Conservation (phyloP, 37 sponge, comb jelly and placozoan species). For the Eunapius fragilis region DNA sequence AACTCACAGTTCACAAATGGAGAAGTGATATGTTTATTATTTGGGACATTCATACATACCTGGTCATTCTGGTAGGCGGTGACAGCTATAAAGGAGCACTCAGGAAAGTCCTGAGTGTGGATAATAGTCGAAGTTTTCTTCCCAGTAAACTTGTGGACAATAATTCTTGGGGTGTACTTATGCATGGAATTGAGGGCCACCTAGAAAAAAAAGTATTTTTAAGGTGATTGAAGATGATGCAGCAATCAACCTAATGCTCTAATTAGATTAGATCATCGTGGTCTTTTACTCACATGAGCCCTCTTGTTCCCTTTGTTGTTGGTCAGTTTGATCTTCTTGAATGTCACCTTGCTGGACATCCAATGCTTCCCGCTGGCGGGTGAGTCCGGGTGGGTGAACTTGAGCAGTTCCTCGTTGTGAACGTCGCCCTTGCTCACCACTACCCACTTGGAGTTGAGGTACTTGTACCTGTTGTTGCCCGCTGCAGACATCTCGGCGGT, state of each 20-base stretch:
- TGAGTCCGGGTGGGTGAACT: constrained; percentile 67
- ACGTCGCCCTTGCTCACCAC: constrained; percentile 73
- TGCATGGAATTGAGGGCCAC: constrained; percentile 87
- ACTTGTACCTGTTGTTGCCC: constrained; percentile 87
- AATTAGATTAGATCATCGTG: background rate
- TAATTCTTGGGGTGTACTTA: constrained; percentile 69
- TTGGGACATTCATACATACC: constrained; percentile 39
- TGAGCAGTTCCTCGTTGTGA: constrained; percentile 44
- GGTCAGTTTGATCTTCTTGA: constrained; percentile 85
- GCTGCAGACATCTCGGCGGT: constrained; percentile 67
- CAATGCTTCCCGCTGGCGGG: constrained; percentile 78
- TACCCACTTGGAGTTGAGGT: constrained; percentile 84
- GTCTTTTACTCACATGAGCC: constrained; percentile 55
- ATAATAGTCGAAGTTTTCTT: constrained; percentile 44
- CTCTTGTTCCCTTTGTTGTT: constrained; percentile 69
- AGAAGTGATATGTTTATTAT: background rate
- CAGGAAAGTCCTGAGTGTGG: constrained; percentile 59
- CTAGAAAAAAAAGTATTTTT: constrained; percentile 16
- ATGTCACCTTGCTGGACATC: constrained; percentile 64
- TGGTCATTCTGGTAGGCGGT: constrained; percentile 91
- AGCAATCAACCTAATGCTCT: background rate
- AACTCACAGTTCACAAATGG: too few relatives aligned
- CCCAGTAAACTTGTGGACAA: constrained; percentile 37
- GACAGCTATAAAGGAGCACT: constrained; percentile 75
- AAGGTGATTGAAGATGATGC: background rate